Conservation (phyloP, 30 jellyfish, hydroid and myxozoan genomes). For the Cassiopea xamachana region DNA sequence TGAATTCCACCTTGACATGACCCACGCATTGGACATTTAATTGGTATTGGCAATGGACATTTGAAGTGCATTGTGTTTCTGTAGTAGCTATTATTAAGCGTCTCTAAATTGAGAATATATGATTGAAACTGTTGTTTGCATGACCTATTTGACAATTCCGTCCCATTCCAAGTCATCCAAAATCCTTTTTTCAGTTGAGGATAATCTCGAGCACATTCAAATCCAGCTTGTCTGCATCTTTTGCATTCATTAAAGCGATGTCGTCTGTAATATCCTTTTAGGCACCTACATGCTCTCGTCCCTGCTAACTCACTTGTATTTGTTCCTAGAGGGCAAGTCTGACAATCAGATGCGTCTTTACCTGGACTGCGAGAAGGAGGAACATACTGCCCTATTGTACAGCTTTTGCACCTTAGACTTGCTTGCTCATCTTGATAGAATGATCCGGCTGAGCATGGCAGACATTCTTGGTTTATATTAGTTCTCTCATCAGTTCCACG, state of each 20-base stretch:
- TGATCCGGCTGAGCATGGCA: constrained; percentile 61
- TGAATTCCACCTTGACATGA: constrained; percentile 56
- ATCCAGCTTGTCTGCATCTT: constrained; percentile 15
- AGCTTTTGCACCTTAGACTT: constrained; percentile 24
- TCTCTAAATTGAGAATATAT: constrained; percentile 25
- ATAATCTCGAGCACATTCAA: constrained; percentile 27
- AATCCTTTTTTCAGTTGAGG: constrained; percentile 6
- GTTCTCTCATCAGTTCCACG: too few relatives aligned
- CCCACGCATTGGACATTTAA: constrained; percentile 35
- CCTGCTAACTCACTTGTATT: constrained; percentile 49
- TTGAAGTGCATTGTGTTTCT: constrained; percentile 5
- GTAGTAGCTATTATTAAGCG: not conserved
- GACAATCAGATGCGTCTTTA: constrained; percentile 27
- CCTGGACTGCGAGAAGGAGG: constrained; percentile 56
- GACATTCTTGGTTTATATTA: not conserved
- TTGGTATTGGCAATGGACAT: constrained; percentile 34
- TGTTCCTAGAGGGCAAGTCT: constrained; percentile 65
- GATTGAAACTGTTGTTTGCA: constrained; percentile 2
- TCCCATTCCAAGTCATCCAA: constrained; percentile 46
- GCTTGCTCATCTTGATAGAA: constrained; percentile 63
- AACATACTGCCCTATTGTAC: constrained; percentile 61
- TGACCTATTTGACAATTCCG: not conserved
- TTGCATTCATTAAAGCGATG: constrained; percentile 33
- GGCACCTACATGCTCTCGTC: constrained; percentile 32
- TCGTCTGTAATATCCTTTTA: constrained; percentile 28